phyloP scores from a whole-genome alignment of 1,140 invertebrate genomes.

The Archivesica marissinica region DNA sequence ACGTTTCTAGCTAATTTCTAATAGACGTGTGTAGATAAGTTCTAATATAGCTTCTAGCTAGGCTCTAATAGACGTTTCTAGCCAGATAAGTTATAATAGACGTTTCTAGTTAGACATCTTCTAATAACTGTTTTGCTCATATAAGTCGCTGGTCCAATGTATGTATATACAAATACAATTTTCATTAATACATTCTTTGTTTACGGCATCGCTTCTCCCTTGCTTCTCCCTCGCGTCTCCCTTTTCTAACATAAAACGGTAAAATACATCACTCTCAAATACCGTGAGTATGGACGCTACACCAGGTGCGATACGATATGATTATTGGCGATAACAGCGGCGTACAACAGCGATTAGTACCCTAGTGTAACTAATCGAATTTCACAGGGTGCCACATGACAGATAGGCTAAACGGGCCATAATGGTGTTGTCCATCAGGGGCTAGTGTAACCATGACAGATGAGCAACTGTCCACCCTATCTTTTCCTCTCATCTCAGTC shows the following conservation, averaged over 20 bases:
- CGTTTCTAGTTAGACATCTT: too few species aligned
- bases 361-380: background rate
- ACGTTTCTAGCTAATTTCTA: too few species aligned
- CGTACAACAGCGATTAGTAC: background rate
- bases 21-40: too few species aligned
- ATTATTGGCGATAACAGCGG: background rate
- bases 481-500: background rate
- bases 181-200: background rate
- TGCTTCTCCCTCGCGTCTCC: too few species aligned
- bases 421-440: background rate
- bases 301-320: slow-evolving; percentile 11
- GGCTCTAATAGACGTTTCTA: too few species aligned
- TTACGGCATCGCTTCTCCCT: too few species aligned
- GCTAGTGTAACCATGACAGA: slow-evolving; percentile 16
- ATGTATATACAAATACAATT: background rate
- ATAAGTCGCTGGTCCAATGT: background rate
- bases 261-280: too few species aligned
- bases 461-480: background rate
- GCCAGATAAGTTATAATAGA: too few species aligned
- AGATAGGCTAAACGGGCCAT: background rate
- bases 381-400: background rate
- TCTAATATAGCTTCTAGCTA: too few species aligned
- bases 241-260: too few species aligned
- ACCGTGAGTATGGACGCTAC: background rate
- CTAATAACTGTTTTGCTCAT: background rate